These are phyloP conservation scores for Cebus imitator DNA, from an alignment of 2,113 vertebrate species.

Conservation along the genomic window DNA sequence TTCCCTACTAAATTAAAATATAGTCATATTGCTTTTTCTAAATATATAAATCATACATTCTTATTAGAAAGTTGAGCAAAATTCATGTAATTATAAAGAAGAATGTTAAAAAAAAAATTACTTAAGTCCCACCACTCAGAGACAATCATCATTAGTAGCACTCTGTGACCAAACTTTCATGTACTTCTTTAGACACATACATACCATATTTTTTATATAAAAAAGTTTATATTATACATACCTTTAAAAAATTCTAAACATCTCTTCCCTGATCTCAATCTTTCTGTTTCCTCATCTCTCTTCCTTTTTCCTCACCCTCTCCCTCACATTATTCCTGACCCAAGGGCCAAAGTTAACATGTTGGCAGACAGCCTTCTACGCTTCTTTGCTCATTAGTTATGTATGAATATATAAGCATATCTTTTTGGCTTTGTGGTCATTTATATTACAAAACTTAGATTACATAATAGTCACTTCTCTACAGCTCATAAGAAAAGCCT, in stretches of 20 bases:
- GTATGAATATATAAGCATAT: not conserved
- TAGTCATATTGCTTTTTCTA: not conserved
- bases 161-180: not conserved
- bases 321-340: not conserved
- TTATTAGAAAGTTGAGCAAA: constrained; percentile 12
- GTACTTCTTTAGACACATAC: not conserved
- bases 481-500: not conserved
- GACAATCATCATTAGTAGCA: not conserved
- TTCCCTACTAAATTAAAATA: not conserved
- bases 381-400: not conserved
- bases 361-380: not conserved
- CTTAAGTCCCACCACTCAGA: not conserved
- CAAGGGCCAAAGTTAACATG: not conserved
- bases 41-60: not conserved
- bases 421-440: not conserved
- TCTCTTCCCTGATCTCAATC: not conserved
- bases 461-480: not conserved
- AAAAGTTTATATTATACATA: not conserved
- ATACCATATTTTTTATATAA: not conserved
- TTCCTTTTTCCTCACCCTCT: not conserved
- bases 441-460: not conserved
- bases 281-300: not conserved
- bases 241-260: not conserved
- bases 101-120: not conserved
- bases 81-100: constrained; percentile 24